A percentile compares a stretch with the other conserved stretches of the same genome.
Conservation (phyloP, 2,888 invertebrate genomes). For the Cataglyphis albicans region DNA sequence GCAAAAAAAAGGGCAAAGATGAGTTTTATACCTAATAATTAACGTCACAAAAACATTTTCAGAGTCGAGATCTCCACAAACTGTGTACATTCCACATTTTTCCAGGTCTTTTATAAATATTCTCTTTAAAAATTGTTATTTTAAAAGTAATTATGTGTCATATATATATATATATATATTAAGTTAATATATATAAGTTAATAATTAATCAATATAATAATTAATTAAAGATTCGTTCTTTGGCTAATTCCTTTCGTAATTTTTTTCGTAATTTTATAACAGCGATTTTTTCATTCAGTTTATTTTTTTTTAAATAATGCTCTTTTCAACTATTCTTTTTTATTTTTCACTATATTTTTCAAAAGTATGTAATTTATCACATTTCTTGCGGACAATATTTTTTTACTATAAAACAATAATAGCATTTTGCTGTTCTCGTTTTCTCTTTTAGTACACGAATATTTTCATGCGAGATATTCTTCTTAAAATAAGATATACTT, state of each 20-base stretch:
- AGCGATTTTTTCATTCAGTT: neutral
- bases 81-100: neutral
- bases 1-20: constrained; percentile 39
- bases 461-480: neutral
- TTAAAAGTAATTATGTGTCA: neutral
- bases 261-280: neutral
- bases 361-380: neutral
- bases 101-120: neutral
- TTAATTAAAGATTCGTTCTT: neutral
- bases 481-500: neutral
- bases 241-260: neutral
- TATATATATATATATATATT: neutral
- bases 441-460: neutral
- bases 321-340: neutral
- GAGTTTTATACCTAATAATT: constrained; percentile 28
- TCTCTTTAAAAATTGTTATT: neutral
- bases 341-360: neutral
- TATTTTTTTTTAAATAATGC: neutral
- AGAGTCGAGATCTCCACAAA: constrained; percentile 15
- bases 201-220: neutral
- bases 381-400: neutral
- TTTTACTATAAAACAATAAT: neutral
- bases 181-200: neutral
- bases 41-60: constrained; percentile 36
- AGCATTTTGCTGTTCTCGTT: neutral